These are phyloP conservation scores for Ceyx cyanopectus DNA, from an alignment of 2,113 vertebrate genomes.

Conservation along the genomic window DNA sequence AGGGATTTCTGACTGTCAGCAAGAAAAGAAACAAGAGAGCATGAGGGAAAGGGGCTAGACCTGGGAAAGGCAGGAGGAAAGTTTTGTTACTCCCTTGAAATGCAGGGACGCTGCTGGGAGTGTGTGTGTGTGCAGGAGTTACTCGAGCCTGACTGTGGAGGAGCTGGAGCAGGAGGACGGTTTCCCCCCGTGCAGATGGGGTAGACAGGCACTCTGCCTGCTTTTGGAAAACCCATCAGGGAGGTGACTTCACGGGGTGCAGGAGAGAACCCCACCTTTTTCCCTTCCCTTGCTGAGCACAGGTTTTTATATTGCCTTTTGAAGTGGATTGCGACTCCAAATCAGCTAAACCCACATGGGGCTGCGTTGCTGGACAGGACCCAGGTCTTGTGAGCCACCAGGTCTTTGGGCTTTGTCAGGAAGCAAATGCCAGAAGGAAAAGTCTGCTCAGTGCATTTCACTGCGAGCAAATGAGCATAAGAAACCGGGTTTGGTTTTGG, in stretches of 20 bases:
- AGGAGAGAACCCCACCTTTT: background rate
- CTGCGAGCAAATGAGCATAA: background rate
- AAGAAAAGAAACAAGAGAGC: constrained; percentile 22
- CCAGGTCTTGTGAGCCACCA: background rate
- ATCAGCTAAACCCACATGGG: background rate
- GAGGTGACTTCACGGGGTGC: background rate
- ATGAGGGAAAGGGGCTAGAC: constrained; percentile 39
- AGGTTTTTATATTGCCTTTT: background rate
- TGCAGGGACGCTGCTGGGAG: background rate
- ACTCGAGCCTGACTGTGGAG: accelerated
- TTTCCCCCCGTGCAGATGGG: background rate
- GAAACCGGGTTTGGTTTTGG: background rate
- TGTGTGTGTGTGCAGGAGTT: accelerated
- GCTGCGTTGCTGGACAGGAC: background rate
- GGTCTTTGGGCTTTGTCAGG: background rate
- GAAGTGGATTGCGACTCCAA: background rate
- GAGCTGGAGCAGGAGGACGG: background rate
- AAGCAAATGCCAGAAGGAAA: background rate
- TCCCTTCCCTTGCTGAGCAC: background rate
- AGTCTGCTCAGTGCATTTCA: background rate
- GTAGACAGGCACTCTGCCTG: background rate
- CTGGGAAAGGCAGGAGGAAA: constrained; percentile 12
- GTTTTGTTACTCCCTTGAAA: background rate
- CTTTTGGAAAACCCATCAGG: background rate
- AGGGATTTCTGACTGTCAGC: constrained; percentile 64